These are phyloP conservation scores for Trichomycterus rosablanca DNA, from an alignment of 2,113 vertebrate species.

Conservation along the genomic window DNA sequence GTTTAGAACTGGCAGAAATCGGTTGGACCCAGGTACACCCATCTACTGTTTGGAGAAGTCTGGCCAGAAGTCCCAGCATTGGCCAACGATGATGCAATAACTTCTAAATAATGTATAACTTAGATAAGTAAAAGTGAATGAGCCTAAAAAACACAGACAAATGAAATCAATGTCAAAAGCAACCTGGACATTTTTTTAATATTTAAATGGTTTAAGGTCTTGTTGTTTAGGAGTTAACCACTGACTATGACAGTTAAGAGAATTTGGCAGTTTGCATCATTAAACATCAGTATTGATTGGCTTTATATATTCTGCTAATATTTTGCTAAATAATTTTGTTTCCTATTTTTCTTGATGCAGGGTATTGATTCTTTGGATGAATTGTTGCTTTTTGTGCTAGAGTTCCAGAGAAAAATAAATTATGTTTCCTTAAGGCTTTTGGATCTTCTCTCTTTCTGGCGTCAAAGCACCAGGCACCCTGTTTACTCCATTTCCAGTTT, in stretches of 20 bases:
- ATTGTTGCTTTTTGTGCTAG: slow-evolving; percentile 4
- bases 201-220: too few species aligned
- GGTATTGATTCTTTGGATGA: slow-evolving; percentile 31
- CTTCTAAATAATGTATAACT: slow-evolving; percentile 66
- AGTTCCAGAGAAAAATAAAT: too few species aligned
- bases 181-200: too few species aligned
- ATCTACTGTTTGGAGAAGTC: too few species aligned
- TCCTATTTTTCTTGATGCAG: slow-evolving; percentile 32
- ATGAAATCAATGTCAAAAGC: slow-evolving; percentile 43
- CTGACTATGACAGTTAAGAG: too few species aligned
- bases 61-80: slow-evolving; percentile 38
- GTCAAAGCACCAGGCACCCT: too few species aligned
- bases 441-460: slow-evolving; percentile 17
- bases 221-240: too few species aligned
- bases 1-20: too few species aligned
- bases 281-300: too few species aligned
- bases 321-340: slow-evolving; percentile 20
- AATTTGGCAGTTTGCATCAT: too few species aligned
- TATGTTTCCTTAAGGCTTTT: slow-evolving; percentile 9
- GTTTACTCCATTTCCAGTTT: not conserved
- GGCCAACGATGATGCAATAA: slow-evolving; percentile 59
- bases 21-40: too few species aligned
- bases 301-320: too few species aligned
- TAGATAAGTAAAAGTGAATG: slow-evolving; percentile 57
- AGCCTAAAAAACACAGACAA: slow-evolving; percentile 49